Percentiles rank a stretch among this genome's conserved stretches.
phyloP scores from a whole-genome alignment of 2,888 invertebrate species.

The Nemotelus pantherinus region DNA sequence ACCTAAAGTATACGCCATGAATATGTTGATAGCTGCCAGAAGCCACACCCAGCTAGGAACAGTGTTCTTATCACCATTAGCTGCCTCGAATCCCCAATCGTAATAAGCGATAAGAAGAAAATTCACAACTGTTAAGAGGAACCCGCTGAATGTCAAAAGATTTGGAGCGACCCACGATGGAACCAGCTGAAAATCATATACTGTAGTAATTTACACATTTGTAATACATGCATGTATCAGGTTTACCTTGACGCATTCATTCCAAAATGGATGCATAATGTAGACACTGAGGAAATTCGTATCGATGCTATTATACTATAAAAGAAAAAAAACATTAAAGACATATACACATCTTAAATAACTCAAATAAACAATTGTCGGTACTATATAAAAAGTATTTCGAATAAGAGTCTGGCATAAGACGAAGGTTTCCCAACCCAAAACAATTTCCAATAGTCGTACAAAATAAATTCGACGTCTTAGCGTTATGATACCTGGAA shows the following conservation, averaged over 20 bases:
- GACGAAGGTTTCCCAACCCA: background rate
- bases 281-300: constrained; percentile 95
- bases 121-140: constrained; percentile 88
- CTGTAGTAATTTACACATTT: background rate
- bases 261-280: constrained; percentile 99
- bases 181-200: constrained; percentile 74
- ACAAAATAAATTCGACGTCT: no score
- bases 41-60: constrained; percentile 91
- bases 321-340: constrained; percentile 56
- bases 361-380: no score
- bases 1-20: constrained; percentile 96
- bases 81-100: constrained; percentile 81
- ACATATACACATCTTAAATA: no score
- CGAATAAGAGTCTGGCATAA: background rate
- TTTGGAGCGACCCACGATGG: constrained; percentile 98
- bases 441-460: background rate
- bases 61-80: constrained; percentile 63
- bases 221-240: background rate
- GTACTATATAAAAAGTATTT: no score
- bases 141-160: constrained; percentile 92
- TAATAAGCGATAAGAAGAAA: constrained; percentile 85
- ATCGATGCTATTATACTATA: constrained; percentile 95
- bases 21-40: constrained; percentile 85
- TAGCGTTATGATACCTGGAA: no score
- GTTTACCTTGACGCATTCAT: constrained; percentile 91